Evolutionary conservation across 2,888 invertebrate genomes (phyloP), one percentile per base, ranked within the genome.

Genomic region (Acronicta leporina): DNA sequence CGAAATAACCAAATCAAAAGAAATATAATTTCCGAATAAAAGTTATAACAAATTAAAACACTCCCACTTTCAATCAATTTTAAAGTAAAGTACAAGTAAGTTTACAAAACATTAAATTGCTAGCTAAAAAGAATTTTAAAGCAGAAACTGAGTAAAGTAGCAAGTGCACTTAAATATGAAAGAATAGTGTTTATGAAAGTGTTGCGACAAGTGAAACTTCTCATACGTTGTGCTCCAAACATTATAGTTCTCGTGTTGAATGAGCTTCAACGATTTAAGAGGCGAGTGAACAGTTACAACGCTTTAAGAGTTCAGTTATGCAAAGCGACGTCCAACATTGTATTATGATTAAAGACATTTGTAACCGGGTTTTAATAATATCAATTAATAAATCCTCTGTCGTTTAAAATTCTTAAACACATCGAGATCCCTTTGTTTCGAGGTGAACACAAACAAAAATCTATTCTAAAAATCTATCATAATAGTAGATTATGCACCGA

Each of bases 141-240:
- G 43, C 25, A 46, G 30, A 46, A 38, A 55, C 11, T 33, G 46
- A 14, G 45, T 41, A 52, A 56, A 74, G 50, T 56, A 59, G 45
- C 51, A 52, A 70, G 61, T 70, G 75, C 77, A 77, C 72, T 71
- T 67, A 60, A 42, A 55, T 58, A 67, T 58, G 43, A 77, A 77
- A 73, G 56, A 70, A 62, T 48, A 43, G 15, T 73, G 63, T 68
- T 61, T 73, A 57, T 69, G 30, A 69, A 68, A 70, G 47, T 73
- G 69, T 59, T 58, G 75, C 44, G 67, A 56, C 59, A 56, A 64
- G 45, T 77, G 67, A 77, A 53, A 56, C 50, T 52, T 62, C 52
- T 51, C 72, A 64, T 63, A 56, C 49, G 70, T 56, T 63, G 74
- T 55, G 49, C 56, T 64, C 59, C 49, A 58, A 62, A 65, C 45